A percentile compares a stretch with the other conserved stretches of the same genome.
Conservation (phyloP, 37 sponge, comb jelly and placozoan species). For the Halisarca cf. caerulea region DNA sequence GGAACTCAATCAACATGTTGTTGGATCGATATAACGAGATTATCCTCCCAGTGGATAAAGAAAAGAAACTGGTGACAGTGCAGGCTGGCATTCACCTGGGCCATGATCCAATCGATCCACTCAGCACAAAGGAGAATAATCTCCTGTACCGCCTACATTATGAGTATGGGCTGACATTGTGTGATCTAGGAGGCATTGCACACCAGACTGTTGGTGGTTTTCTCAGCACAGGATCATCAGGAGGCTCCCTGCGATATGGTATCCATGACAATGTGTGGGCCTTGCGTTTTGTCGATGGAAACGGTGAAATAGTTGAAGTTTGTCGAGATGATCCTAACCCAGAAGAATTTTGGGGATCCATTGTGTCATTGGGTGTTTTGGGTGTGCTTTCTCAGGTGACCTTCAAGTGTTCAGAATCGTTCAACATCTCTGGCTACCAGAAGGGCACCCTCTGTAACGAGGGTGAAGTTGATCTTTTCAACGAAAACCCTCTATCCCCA, state of each 20-base stretch:
- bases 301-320: slow-evolving; percentile 19
- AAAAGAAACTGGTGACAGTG: background rate
- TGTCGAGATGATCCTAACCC: background rate
- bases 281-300: slow-evolving; percentile 41
- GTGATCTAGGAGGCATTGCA: too few relatives aligned
- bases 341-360: background rate
- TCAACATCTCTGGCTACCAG: background rate
- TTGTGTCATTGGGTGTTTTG: slow-evolving; percentile 3
- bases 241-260: too few relatives aligned
- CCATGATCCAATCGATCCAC: slow-evolving; percentile 23
- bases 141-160: slow-evolving; percentile 1
- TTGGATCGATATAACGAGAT: slow-evolving; percentile 15
- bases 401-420: background rate
- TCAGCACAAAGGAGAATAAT: slow-evolving; percentile 27
- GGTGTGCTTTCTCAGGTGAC: background rate
- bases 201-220: too few relatives aligned
- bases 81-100: slow-evolving; percentile 44
- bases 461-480: background rate
- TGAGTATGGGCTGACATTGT: too few relatives aligned
- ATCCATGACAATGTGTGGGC: too few relatives aligned
- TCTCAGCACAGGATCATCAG: too few relatives aligned
- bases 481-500: background rate
- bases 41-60: background rate
- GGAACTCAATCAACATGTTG: slow-evolving; percentile 12
- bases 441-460: background rate